These are phyloP conservation scores for Aplysina aerophoba DNA, from an alignment of 37 sponge, comb jelly and placozoan species.

Conservation along the genomic window DNA sequence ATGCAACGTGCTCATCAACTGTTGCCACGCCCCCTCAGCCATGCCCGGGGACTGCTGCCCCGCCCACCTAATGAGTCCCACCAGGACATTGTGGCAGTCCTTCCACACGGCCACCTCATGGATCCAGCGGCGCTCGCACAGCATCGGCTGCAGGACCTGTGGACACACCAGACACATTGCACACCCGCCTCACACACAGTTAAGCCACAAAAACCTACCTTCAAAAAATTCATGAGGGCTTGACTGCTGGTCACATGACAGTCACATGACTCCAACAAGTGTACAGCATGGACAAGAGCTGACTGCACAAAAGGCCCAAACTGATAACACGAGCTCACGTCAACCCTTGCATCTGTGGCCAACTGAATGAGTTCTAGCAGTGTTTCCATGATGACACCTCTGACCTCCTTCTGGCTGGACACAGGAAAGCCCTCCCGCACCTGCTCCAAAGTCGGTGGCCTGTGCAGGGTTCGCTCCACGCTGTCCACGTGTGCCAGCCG, in stretches of 20 bases:
- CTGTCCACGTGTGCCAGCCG: background rate
- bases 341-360: background rate
- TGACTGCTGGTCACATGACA: background rate
- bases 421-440: background rate
- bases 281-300: conserved; percentile 39
- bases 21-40: background rate
- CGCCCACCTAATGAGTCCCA: background rate
- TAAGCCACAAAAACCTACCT: conserved; percentile 16
- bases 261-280: conserved; percentile 44
- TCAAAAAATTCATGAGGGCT: conserved; percentile 20
- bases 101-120: conserved; percentile 12
- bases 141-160: background rate
- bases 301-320: conserved; percentile 47
- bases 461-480: background rate
- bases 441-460: background rate
- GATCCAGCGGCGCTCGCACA: background rate
- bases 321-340: background rate
- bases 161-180: background rate
- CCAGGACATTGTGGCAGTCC: background rate
- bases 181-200: background rate
- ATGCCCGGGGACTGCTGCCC: background rate
- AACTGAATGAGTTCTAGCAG: background rate
- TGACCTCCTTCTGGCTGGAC: background rate
- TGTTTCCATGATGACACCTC: conserved; percentile 31
- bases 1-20: background rate